These are phyloP conservation scores for Rhodophaea formosa DNA, from an alignment of 2,888 invertebrate species.

Conservation along the genomic window DNA sequence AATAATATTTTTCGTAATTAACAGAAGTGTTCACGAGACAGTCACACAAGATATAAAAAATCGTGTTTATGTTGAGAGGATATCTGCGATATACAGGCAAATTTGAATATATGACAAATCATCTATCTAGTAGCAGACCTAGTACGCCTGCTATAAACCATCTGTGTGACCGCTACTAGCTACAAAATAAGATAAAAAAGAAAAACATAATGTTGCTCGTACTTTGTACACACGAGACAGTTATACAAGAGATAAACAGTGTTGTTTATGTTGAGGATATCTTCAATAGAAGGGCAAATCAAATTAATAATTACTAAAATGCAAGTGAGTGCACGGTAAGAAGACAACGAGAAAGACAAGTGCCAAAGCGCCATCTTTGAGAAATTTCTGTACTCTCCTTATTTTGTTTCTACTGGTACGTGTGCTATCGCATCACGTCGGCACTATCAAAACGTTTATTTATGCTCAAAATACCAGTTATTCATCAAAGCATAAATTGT, in stretches of 20 bases:
- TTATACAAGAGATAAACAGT: too few species aligned
- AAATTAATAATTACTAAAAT: too few species aligned
- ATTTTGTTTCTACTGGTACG: background rate
- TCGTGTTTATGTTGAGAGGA: background rate
- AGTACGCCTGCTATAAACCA: constrained; percentile 9
- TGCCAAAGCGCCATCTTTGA: too few species aligned
- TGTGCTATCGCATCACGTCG: constrained; percentile 6
- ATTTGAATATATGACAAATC: constrained; percentile 4
- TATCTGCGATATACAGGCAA: background rate
- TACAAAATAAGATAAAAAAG: background rate
- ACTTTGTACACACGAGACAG: too few species aligned
- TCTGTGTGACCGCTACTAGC: constrained; percentile 3
- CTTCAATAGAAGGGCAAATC: background rate
- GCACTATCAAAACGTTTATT: constrained; percentile 5
- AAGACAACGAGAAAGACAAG: too few species aligned
- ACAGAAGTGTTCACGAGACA: too few species aligned
- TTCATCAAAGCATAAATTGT: background rate
- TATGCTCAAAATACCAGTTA: constrained; percentile 2
- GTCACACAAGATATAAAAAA: background rate
- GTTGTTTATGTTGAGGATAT: background rate
- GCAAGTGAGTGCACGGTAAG: too few species aligned
- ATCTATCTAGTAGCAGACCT: background rate
- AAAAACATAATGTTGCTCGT: background rate
- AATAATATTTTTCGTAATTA: too few species aligned
- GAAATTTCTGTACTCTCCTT: background rate